phyloP scores from a whole-genome alignment of 2,797 vertebrate genomes.

The Lemur catta region DNA sequence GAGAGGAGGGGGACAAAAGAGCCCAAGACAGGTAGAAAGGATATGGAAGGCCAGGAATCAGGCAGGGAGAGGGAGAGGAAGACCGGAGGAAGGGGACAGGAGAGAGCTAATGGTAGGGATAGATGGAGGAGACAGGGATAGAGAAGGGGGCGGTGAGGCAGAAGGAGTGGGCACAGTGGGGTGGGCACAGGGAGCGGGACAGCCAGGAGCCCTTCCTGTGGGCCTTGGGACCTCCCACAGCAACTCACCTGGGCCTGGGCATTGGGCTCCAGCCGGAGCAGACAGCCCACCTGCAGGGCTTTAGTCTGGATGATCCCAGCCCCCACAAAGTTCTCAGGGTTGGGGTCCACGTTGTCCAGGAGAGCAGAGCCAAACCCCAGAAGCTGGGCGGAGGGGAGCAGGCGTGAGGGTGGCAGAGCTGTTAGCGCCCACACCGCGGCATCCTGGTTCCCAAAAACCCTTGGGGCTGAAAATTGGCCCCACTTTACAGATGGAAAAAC shows the following conservation, averaged over 20 bases:
- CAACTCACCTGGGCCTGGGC: slow-evolving; percentile 92
- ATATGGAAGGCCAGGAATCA: accelerated
- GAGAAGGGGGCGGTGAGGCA: background rate
- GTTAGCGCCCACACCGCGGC: background rate
- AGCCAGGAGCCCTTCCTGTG: too few relatives aligned
- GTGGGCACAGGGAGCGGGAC: background rate
- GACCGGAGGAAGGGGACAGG: too few relatives aligned
- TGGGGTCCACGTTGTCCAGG: slow-evolving; percentile 94
- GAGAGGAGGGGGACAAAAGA: background rate
- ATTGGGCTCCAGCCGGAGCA: slow-evolving; percentile 94
- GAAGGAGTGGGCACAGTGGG: accelerated
- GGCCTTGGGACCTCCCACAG: background rate
- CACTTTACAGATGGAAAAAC: background rate
- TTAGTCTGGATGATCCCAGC: slow-evolving; percentile 96
- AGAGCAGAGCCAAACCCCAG: slow-evolving; percentile 93
- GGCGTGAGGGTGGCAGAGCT: background rate
- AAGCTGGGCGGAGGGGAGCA: slow-evolving; percentile 79
- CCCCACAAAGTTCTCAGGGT: slow-evolving; percentile 95
- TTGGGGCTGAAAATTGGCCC: background rate
- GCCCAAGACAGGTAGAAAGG: background rate
- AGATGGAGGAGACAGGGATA: too few relatives aligned
- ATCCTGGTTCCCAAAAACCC: background rate
- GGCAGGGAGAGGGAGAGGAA: background rate
- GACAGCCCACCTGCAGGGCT: slow-evolving; percentile 92
- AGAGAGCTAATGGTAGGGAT: background rate